These are phyloP conservation scores for Esox niger DNA, from an alignment of 2,113 vertebrate species.

Conservation along the genomic window DNA sequence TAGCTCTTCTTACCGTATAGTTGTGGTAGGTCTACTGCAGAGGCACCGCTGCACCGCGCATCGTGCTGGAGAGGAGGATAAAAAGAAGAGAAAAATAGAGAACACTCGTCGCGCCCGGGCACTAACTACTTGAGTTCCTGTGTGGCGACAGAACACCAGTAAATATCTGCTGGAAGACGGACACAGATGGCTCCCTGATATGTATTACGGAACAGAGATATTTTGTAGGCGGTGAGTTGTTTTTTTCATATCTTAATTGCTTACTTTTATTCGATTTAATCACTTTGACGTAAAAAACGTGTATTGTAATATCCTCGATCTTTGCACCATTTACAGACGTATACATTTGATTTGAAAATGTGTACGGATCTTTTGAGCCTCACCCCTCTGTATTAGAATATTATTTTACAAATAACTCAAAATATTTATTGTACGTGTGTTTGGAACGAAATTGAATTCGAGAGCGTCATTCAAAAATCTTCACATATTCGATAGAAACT, in stretches of 20 bases:
- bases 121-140: conserved; percentile 22
- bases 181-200: conserved; percentile 16
- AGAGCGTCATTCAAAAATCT: background rate
- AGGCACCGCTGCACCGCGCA: conserved; percentile 64
- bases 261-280: conserved; percentile 21
- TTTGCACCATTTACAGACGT: background rate
- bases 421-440: no score
- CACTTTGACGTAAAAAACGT: background rate
- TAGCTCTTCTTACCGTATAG: no score
- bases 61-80: conserved; percentile 36
- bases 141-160: conserved; percentile 18
- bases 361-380: no score
- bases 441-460: no score
- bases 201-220: conserved; percentile 15
- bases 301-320: background rate
- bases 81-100: conserved; percentile 20
- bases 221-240: conserved; percentile 44
- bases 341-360: no score
- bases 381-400: no score
- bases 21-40: no score
- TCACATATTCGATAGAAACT: background rate
- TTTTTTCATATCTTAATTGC: background rate
- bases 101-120: conserved; percentile 4
- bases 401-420: no score
- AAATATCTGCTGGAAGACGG: background rate